Base-by-base conservation (phyloP, 2,797 vertebrate species). In the Acestrorhynchus altus region DNA sequence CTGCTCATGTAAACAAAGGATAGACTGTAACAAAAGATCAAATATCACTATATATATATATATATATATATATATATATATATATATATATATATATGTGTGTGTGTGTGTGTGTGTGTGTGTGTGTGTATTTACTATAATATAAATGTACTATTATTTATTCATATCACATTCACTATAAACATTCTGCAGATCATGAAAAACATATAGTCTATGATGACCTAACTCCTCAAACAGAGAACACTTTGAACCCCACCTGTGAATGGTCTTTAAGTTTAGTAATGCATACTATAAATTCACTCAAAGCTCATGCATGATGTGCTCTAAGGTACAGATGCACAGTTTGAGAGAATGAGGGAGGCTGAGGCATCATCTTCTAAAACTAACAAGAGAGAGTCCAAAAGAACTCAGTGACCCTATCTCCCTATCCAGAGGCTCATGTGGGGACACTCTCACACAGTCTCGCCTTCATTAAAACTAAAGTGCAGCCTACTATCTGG, bases 351-450 rank as follows among this genome's bases (percentile, higher is more conserved):
- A 63, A 16, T 2, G 8, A 47, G 8, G 16, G 35, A 60, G 42
- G 44, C 4, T 15, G 31, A 60, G 44, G 18, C 61, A 28, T 51
- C 5, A 2, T 26, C 66, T 67, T 74, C n/a, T n/a, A n/a, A n/a
- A n/a, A n/a, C n/a, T 60, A 18, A 72, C 20, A 40, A 22, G n/a
- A 24, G 52, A 22, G n/a, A 24, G 52, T 76, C 72, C 63, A 49
- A 71, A 22, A 54, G 67, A 81, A 73, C 35, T 71, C 35, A 51
- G 63, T 81, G 40, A 68, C 77, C 77, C 60, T 20, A 8, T 65
- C 65, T 82, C 60, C 26, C 10, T 71, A 57, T 66, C 13, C 35
- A 73, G 35, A 24, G 31, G 60, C 69, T 78, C 42, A n/a, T 65
- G 26, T 56, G n/a, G 67, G 47, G 67, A 35, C 10, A 28, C 15